A percentile compares a stretch with the other conserved stretches of the same genome.
These are phyloP conservation scores for Chelonus formosanus DNA, from an alignment of 2,888 invertebrate genomes.

Conservation along the genomic window DNA sequence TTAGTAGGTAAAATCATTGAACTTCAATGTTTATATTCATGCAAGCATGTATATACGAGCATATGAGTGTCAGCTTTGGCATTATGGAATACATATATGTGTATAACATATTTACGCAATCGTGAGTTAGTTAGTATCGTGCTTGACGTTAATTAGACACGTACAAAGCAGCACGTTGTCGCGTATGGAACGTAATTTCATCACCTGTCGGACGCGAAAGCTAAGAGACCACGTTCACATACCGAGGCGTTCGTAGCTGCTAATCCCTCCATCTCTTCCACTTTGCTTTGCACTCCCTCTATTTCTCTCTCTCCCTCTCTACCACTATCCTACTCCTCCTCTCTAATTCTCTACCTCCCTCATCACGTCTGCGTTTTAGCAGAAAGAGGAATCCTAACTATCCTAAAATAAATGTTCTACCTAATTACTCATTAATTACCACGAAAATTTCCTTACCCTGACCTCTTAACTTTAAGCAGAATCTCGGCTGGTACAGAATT, in stretches of 20 bases:
- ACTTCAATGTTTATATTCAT: too few species aligned
- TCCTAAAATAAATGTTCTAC: constrained; percentile 15
- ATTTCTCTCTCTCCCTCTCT: not conserved
- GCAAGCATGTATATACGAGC: too few species aligned
- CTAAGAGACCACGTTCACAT: constrained; percentile 25
- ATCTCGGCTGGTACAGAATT: too few species aligned
- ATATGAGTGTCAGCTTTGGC: too few species aligned
- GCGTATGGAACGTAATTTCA: constrained; percentile 37
- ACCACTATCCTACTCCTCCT: not conserved
- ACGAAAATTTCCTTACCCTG: too few species aligned
- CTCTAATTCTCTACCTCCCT: constrained; percentile 1
- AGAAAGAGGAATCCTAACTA: constrained; percentile 24
- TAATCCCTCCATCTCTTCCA: constrained; percentile 9
- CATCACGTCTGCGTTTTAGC: not conserved
- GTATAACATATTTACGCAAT: constrained; percentile 18
- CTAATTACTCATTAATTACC: too few species aligned
- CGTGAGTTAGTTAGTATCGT: constrained; percentile 41
- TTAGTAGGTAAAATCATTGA: too few species aligned
- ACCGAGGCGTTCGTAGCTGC: constrained; percentile 5
- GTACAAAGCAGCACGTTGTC: constrained; percentile 34
- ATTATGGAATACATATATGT: not conserved
- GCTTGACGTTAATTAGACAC: constrained; percentile 44
- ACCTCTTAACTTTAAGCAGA: too few species aligned
- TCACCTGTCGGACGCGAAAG: constrained; percentile 38
- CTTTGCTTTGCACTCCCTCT: not conserved